Evolutionary conservation across 2,113 vertebrate species (phyloP).

Genomic region (Piaya cayana): DNA sequence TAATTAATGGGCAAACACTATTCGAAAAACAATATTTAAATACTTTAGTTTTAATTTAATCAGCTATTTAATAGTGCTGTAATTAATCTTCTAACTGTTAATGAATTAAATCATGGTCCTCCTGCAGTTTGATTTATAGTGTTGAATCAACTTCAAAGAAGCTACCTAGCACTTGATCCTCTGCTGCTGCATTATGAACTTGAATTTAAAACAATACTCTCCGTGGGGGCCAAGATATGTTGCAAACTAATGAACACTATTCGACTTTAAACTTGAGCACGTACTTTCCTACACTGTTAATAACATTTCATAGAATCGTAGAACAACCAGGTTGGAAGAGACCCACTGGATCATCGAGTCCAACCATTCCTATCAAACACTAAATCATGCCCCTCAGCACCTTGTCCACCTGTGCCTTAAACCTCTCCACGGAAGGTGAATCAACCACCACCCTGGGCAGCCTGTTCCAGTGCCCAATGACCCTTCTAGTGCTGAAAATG

Average conservation of each 20-base stretch:
- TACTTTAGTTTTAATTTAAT: slow-evolving; percentile 69
- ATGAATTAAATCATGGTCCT: slow-evolving; percentile 58
- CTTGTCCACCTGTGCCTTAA: no score
- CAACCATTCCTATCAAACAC: no score
- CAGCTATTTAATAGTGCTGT: slow-evolving; percentile 71
- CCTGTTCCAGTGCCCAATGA: no score
- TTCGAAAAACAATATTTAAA: slow-evolving; percentile 75
- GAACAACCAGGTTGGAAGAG: no score
- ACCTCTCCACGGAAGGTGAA: no score
- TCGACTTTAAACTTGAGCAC: not conserved
- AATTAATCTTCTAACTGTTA: slow-evolving; percentile 72
- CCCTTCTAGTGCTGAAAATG: no score
- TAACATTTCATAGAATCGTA: no score
- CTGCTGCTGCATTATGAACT: not conserved
- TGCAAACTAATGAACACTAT: not conserved
- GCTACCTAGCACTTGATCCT: not conserved
- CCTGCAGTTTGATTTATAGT: slow-evolving; percentile 50
- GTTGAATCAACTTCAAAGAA: slow-evolving; percentile 19
- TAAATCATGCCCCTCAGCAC: no score
- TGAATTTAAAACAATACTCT: not conserved
- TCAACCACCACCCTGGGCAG: no score
- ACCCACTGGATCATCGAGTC: no score
- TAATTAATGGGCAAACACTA: slow-evolving; percentile 71
- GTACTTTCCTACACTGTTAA: not conserved
- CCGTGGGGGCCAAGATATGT: no score